A percentile compares a stretch with the other conserved stretches of the same genome.
Evolutionary conservation across 2,797 vertebrate genomes (phyloP).

Genomic region (Distichodus sexfasciatus): DNA sequence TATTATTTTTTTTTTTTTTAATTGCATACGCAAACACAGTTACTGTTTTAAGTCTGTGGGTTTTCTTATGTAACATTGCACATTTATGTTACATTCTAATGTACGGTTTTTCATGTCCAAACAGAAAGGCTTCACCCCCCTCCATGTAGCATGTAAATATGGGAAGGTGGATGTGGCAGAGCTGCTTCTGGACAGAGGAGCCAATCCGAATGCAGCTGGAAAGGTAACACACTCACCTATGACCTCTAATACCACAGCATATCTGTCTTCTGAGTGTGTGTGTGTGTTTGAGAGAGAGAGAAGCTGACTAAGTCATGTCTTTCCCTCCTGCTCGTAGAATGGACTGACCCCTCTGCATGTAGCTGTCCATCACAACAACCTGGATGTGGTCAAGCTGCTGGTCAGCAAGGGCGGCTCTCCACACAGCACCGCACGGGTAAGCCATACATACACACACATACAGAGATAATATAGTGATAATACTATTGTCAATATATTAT

Average conservation of each 20-base stretch:
- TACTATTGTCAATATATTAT: too few relatives aligned
- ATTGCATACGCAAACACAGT: too few relatives aligned
- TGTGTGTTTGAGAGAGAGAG: slow-evolving; percentile 25
- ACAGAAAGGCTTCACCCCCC: slow-evolving; percentile 98
- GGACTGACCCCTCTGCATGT: slow-evolving; percentile 93
- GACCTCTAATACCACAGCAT: background rate
- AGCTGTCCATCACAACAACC: slow-evolving; percentile 96
- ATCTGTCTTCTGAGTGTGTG: background rate
- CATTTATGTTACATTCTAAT: background rate
- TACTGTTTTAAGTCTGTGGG: too few relatives aligned
- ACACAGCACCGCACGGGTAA: slow-evolving; percentile 91
- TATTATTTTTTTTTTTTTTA: too few relatives aligned
- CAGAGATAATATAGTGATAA: background rate
- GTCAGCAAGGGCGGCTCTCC: slow-evolving; percentile 91
- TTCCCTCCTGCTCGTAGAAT: slow-evolving; percentile 71
- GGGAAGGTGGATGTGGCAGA: slow-evolving; percentile 89
- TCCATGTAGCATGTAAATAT: slow-evolving; percentile 95
- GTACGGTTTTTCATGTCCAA: slow-evolving; percentile 24
- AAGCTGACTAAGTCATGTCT: slow-evolving; percentile 15
- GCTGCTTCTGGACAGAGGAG: slow-evolving; percentile 80
- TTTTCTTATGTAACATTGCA: too few relatives aligned
- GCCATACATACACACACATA: slow-evolving; percentile 43
- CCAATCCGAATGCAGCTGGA: slow-evolving; percentile 88
- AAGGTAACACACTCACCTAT: slow-evolving; percentile 72
- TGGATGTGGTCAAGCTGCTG: slow-evolving; percentile 92